Evolutionary conservation across 2,888 invertebrate species (phyloP).

Genomic region (Spicauda simplicius): DNA sequence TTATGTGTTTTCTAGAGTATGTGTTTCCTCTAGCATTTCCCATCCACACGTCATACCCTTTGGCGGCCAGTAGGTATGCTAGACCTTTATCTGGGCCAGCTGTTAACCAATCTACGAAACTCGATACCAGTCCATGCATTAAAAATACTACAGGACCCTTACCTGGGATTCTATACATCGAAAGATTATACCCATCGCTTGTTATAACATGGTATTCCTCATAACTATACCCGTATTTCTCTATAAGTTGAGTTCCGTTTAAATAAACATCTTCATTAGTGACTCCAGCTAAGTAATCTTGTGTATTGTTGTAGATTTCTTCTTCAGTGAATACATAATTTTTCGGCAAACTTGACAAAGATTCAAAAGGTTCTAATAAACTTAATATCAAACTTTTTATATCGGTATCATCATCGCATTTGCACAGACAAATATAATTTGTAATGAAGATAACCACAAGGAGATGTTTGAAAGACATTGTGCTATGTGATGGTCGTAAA

Average conservation of each 20-base stretch:
- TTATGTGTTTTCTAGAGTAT: neutral
- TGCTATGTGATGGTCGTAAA: too few relatives aligned
- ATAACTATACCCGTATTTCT: constrained; percentile 19
- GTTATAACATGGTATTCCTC: constrained; percentile 22
- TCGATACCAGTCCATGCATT: constrained; percentile 14
- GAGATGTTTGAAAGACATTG: too few relatives aligned
- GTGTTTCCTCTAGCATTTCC: constrained; percentile 8
- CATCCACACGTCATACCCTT: constrained; percentile 23
- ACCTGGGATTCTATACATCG: constrained; percentile 16
- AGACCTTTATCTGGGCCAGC: constrained; percentile 15
- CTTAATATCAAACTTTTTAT: neutral
- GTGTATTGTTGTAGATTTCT: neutral
- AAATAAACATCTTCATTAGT: constrained; percentile 15
- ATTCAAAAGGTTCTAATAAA: neutral
- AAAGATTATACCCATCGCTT: constrained; percentile 17
- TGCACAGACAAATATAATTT: neutral
- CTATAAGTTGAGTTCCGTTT: constrained; percentile 24
- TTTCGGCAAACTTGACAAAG: constrained; percentile 1
- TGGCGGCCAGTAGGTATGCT: constrained; percentile 9
- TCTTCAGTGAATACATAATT: constrained; percentile 1
- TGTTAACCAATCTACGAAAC: constrained; percentile 21
- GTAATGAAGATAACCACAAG: constrained; percentile 14
- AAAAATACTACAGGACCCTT: constrained; percentile 14
- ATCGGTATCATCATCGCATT: neutral
- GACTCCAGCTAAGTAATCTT: neutral